Conservation (phyloP, 2,113 vertebrate species). For the Cranoglanis bouderius region DNA sequence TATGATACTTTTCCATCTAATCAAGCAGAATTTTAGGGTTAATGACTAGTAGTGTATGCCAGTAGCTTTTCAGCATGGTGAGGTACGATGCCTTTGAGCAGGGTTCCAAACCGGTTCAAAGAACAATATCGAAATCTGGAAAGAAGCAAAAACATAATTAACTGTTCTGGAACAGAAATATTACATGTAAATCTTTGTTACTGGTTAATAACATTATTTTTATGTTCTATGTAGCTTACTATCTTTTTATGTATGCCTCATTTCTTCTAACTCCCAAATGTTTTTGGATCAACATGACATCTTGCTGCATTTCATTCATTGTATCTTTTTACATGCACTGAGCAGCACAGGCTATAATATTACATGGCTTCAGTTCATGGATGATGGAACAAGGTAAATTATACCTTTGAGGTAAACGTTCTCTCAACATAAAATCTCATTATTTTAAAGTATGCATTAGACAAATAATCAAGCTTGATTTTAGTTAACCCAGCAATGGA, state of each 20-base stretch:
- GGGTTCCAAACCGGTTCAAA: neutral
- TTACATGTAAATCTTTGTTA: neutral
- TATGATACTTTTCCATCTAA: neutral
- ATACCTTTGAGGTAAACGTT: neutral
- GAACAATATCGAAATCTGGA: neutral
- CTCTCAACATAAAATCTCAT: neutral
- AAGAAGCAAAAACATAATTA: neutral
- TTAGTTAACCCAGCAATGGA: too few relatives aligned
- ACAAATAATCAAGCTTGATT: conserved; percentile 3
- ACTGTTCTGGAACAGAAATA: neutral
- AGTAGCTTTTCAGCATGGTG: neutral
- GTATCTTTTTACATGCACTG: neutral
- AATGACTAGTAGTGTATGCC: neutral
- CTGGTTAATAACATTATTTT: neutral
- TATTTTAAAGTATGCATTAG: neutral
- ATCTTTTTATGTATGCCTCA: neutral
- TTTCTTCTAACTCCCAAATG: neutral
- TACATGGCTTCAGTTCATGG: neutral
- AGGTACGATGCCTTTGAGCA: neutral
- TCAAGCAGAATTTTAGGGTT: neutral
- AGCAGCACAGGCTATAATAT: neutral
- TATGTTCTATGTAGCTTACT: neutral
- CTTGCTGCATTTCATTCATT: neutral
- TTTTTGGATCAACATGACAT: neutral
- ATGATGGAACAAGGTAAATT: neutral